Evolutionary conservation across 2,888 invertebrate genomes (phyloP).

Genomic region (Watsonalla binaria): DNA sequence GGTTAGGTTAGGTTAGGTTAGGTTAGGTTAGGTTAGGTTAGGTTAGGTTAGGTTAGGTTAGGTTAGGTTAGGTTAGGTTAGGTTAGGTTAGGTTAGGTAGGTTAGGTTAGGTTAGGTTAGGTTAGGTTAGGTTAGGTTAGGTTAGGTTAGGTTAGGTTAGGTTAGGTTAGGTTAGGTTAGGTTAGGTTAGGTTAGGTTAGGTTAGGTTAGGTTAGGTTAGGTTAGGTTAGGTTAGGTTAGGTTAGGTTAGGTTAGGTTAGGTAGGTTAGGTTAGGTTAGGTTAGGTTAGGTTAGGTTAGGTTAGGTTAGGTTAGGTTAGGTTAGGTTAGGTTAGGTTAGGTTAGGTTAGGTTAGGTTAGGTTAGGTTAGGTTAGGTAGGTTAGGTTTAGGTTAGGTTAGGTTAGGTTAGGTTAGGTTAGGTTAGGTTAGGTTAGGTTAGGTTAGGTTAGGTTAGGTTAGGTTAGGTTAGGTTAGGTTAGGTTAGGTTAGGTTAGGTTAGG

Average conservation of each 20-base stretch:
- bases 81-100: conserved; percentile 10
- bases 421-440: conserved; percentile 16
- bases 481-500: conserved; percentile 5
- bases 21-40: conserved; percentile 11
- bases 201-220: conserved; percentile 2
- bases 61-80: conserved; percentile 12
- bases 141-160: conserved; percentile 4
- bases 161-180: conserved; percentile 2
- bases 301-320: conserved; percentile 5
- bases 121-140: conserved; percentile 9
- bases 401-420: conserved; percentile 15
- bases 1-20: conserved; percentile 10
- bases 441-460: conserved; percentile 9
- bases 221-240: conserved; percentile 2
- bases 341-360: conserved; percentile 7
- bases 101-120: conserved; percentile 11
- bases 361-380: conserved; percentile 10
- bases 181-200: conserved; percentile 2
- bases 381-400: conserved; percentile 10
- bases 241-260: conserved; percentile 6
- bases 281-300: conserved; percentile 2
- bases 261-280: conserved; percentile 2
- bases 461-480: conserved; percentile 7
- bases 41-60: conserved; percentile 10
- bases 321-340: conserved; percentile 1